These are phyloP conservation scores for Odontocerum albicorne DNA, from an alignment of 2,888 invertebrate species.

Conservation along the genomic window DNA sequence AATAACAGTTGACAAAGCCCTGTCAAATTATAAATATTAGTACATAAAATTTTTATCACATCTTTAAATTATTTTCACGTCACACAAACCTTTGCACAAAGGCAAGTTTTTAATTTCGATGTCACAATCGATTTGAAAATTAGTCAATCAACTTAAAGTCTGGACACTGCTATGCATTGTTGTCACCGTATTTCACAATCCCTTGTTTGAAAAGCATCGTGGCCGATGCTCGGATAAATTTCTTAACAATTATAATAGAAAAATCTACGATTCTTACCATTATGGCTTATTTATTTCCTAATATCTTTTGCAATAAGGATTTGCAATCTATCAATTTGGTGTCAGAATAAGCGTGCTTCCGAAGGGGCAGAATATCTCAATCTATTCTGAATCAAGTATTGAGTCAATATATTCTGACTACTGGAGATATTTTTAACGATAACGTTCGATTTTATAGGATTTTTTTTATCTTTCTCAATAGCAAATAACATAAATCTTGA, in stretches of 20 bases:
- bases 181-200: conserved; percentile 1
- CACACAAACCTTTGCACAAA: conserved; percentile 28
- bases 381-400: no score
- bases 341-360: no score
- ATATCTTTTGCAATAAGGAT: background rate
- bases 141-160: conserved; percentile 15
- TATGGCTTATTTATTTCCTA: conserved; percentile 6
- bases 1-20: no score
- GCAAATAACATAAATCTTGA: no score
- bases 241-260: conserved; percentile 16
- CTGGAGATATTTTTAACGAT: no score
- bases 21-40: no score
- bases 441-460: no score
- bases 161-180: conserved; percentile 3
- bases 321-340: conserved; percentile 10
- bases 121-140: conserved; percentile 18
- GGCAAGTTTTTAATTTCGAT: conserved; percentile 6
- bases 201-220: conserved; percentile 17
- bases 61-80: no score
- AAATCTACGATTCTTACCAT: conserved; percentile 6
- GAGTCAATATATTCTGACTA: no score
- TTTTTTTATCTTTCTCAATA: no score
- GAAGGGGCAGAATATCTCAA: no score
- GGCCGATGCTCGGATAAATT: conserved; percentile 4
- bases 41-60: no score